Evolutionary conservation across 2,888 invertebrate genomes (phyloP).

Genomic region (Pyrochroa serraticornis): DNA sequence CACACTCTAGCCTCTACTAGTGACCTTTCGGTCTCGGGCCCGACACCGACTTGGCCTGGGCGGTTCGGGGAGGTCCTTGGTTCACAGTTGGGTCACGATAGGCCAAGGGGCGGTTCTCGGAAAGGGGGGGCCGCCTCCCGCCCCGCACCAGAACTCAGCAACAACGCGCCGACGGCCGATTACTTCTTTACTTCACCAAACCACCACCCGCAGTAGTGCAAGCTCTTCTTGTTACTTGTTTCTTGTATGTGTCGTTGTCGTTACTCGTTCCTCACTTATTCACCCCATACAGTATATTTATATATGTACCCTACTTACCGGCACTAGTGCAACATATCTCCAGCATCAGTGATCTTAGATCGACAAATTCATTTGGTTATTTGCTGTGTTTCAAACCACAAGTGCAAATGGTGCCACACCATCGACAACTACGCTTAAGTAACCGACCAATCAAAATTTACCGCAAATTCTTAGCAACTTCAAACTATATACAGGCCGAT

Average conservation of each 20-base stretch:
- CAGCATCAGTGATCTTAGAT: too few relatives aligned
- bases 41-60: constrained; percentile 61
- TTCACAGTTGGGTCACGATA: constrained; percentile 60
- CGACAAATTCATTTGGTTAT: too few relatives aligned
- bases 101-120: constrained; percentile 57
- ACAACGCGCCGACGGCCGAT: constrained; percentile 8
- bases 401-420: too few relatives aligned
- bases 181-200: constrained; percentile 5
- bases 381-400: too few relatives aligned
- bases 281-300: not conserved
- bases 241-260: constrained; percentile 1
- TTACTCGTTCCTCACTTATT: not conserved
- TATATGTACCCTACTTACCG: too few relatives aligned
- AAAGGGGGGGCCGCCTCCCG: constrained; percentile 37
- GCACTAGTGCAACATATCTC: too few relatives aligned
- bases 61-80: constrained; percentile 59
- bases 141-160: constrained; percentile 2
- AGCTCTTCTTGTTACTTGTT: constrained; percentile 8
- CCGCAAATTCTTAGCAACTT: too few relatives aligned
- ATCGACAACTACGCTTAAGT: too few relatives aligned
- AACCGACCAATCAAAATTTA: too few relatives aligned
- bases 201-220: constrained; percentile 20
- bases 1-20: constrained; percentile 61
- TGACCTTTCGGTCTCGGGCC: constrained; percentile 60
- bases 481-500: too few relatives aligned